Conservation (phyloP, 2,797 vertebrate species). For the Luscinia megarhynchos region DNA sequence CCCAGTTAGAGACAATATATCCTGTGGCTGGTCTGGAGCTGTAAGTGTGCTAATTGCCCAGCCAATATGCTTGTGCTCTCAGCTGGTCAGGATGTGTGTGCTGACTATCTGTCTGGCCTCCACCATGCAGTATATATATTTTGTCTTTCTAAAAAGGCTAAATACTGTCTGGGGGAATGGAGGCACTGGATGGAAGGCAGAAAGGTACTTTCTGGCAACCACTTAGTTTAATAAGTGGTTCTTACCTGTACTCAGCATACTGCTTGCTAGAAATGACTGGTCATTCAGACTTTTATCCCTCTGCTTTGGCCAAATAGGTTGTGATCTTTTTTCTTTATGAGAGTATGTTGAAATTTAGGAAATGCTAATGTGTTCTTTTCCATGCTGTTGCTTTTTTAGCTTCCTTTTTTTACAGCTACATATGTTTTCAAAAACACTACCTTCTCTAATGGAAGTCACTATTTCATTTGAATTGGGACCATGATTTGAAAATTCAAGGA, state of each 20-base stretch:
- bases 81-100: constrained; percentile 34
- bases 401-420: not conserved
- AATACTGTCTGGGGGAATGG: not conserved
- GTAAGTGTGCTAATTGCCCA: constrained; percentile 17
- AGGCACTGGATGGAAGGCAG: not conserved
- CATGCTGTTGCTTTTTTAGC: not conserved
- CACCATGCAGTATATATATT: not conserved
- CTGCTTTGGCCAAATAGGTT: not conserved
- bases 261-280: not conserved
- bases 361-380: constrained; percentile 11
- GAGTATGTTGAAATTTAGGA: not conserved
- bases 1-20: constrained; percentile 64
- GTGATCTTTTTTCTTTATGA: not conserved
- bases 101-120: constrained; percentile 46
- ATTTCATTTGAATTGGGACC: not conserved
- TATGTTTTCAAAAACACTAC: not conserved
- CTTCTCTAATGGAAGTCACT: constrained; percentile 1
- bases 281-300: not conserved
- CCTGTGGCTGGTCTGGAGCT: constrained; percentile 43
- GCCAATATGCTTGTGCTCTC: not conserved
- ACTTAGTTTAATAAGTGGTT: not conserved
- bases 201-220: not conserved
- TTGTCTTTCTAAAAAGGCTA: not conserved
- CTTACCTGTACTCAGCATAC: not conserved
- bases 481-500: not conserved